Conservation (phyloP, 2,888 invertebrate genomes). For the Anthrax anthrax region DNA sequence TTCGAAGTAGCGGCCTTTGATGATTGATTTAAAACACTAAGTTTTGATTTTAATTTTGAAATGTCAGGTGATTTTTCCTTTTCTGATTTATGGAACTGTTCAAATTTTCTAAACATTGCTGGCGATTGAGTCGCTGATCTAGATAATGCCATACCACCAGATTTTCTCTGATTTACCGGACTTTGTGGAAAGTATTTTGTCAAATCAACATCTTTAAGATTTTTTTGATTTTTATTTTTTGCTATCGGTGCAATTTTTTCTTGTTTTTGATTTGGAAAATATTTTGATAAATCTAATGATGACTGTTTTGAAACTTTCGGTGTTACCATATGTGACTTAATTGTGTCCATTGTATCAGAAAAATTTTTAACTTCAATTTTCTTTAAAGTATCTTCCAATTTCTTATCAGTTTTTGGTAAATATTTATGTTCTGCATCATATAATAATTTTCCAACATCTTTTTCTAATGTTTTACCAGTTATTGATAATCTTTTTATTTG, state of each 20-base stretch:
- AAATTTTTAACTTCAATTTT: conserved; percentile 31
- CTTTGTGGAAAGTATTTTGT: conserved; percentile 32
- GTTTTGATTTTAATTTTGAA: too few relatives aligned
- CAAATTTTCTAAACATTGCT: conserved; percentile 3
- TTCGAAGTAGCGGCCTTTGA: neutral
- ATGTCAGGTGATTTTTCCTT: neutral
- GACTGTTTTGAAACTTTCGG: conserved; percentile 27
- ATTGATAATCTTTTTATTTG: neutral
- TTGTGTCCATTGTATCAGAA: conserved; percentile 30
- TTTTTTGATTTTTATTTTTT: conserved; percentile 31
- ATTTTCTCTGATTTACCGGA: conserved; percentile 23
- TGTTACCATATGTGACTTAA: conserved; percentile 27
- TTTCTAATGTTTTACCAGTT: conserved; percentile 10
- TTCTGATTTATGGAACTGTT: neutral
- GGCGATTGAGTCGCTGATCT: conserved; percentile 6
- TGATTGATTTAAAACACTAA: neutral
- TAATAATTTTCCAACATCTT: conserved; percentile 22
- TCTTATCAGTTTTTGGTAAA: conserved; percentile 16
- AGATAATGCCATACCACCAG: neutral
- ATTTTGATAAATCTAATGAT: conserved; percentile 30
- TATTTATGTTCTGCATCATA: conserved; percentile 19
- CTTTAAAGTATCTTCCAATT: conserved; percentile 24
- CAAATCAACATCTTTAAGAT: conserved; percentile 31
- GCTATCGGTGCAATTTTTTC: conserved; percentile 21
- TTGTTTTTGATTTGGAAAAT: conserved; percentile 30